Base-by-base conservation (phyloP, 1,140 invertebrate genomes). In the Dinoponera quadriceps region DNA sequence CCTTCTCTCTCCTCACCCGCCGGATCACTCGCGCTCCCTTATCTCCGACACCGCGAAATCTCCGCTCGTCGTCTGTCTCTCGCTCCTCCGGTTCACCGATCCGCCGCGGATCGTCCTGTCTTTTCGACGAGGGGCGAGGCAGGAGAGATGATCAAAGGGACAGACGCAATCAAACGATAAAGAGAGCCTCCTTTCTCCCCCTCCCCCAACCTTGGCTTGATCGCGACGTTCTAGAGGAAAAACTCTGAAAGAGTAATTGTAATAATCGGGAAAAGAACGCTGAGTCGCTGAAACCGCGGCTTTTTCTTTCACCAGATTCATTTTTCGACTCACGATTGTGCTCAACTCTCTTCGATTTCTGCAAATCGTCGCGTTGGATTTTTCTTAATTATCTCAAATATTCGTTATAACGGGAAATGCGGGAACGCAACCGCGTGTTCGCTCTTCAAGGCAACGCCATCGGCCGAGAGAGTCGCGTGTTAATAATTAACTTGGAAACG, bases 11-110 rank as follows among this genome's bases (percentile, higher is more conserved):
- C 59, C 1, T 0, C 13, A 27, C 3, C 7, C 38, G 38, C 38
- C 38, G 78, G 68, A 59, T 49, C 55, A 51, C n/a, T 72, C 69
- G 78, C 38, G 69, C 4, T 48, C 38, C 18, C 75, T 80, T 80
- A 80, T 80, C 75, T 59, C 38, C 54, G 65, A 80, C 51, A 48
- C 54, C 51, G 75, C 63, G 33, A 69, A 54, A 78, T 78, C 51
- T n/a, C 33, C 44, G 22, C 22, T 49, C 55, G 55, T 27, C 66
- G 48, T 72, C 78, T 51, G 59, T 63, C 69, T 49, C 3, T 62
- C 66, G 55, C 44, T 48, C 48, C 44, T 72, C 16, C 18, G 22
- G 14, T 14, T 25, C n/a, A 38, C 3, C 63, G 44, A 22, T 16
- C 14, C 54, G 54, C 14, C 18, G 51, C 18, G 20, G 13, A 20